Percentiles rank a stretch among this genome's conserved stretches.
Conservation (phyloP, 2,888 invertebrate genomes). For the Brenthis hecate region DNA sequence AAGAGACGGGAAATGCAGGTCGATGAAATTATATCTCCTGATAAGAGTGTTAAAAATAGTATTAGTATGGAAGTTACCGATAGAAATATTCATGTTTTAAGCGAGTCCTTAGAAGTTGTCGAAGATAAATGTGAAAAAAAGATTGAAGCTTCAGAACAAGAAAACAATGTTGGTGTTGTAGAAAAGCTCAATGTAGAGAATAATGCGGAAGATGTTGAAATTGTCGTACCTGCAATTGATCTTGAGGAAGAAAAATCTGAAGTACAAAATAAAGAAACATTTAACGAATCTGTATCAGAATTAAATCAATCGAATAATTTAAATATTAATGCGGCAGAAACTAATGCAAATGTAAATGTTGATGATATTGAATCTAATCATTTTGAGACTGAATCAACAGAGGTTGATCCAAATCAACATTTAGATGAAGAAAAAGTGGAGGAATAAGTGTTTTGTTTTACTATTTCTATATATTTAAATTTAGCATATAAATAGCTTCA, state of each 20-base stretch:
- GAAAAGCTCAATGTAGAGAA: conserved; percentile 23
- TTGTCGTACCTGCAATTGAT: background rate
- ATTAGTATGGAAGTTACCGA: conserved; percentile 75
- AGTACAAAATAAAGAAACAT: conserved; percentile 10
- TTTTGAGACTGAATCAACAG: conserved; percentile 1
- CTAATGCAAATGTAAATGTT: conserved; percentile 6
- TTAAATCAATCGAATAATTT: background rate
- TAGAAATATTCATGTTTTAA: conserved; percentile 62
- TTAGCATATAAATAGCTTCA: background rate
- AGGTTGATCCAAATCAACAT: background rate
- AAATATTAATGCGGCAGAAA: background rate
- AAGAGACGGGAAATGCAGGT: conserved; percentile 61
- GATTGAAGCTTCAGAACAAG: conserved; percentile 36
- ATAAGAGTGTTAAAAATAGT: conserved; percentile 67
- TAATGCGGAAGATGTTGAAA: conserved; percentile 15
- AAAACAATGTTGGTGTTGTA: conserved; percentile 28
- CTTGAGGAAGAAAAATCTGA: conserved; percentile 12
- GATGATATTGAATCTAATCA: conserved; percentile 1
- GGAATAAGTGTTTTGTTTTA: background rate
- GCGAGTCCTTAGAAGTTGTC: conserved; percentile 62
- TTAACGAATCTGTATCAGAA: background rate
- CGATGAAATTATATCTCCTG: conserved; percentile 56
- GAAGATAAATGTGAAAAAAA: conserved; percentile 50
- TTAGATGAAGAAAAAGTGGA: background rate
- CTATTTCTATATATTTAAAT: background rate